Evolutionary conservation across 2,888 invertebrate genomes (phyloP).

Genomic region (Augiades crinisus): DNA sequence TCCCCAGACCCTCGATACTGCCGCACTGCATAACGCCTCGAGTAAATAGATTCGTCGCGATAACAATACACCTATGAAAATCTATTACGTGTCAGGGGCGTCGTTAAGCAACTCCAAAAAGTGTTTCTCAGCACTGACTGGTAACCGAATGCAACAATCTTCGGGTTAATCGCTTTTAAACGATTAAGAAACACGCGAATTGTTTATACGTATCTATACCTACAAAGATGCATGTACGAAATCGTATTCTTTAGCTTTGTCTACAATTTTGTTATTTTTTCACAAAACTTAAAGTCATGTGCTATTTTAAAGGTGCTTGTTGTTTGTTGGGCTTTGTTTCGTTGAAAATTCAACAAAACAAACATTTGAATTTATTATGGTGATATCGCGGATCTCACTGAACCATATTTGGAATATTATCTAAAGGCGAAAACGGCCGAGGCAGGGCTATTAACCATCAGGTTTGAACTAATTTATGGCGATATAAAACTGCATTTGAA

Average conservation of each 20-base stretch:
- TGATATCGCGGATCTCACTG: background rate
- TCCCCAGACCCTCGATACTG: constrained; percentile 42
- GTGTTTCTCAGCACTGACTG: constrained; percentile 8
- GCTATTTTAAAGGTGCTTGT: background rate
- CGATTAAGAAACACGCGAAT: constrained; percentile 11
- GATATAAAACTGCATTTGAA: constrained; percentile 20
- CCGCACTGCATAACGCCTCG: constrained; percentile 47
- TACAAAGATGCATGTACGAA: background rate
- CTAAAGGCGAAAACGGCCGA: constrained; percentile 15
- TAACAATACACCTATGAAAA: constrained; percentile 38
- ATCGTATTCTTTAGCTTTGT: background rate
- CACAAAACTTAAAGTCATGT: too few relatives aligned
- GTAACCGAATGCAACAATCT: constrained; percentile 12
- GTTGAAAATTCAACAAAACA: background rate
- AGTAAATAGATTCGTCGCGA: constrained; percentile 35
- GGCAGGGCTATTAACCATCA: constrained; percentile 10
- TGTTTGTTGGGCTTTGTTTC: constrained; percentile 1
- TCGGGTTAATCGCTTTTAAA: constrained; percentile 3
- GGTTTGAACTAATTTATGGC: constrained; percentile 17
- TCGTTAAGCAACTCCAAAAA: constrained; percentile 14
- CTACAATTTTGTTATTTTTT: background rate
- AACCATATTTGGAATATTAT: constrained; percentile 10
- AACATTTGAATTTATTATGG: constrained; percentile 3
- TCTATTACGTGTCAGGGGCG: constrained; percentile 36
- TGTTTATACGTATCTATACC: background rate